These are phyloP conservation scores for Cetoscarus ocellatus DNA, from an alignment of 2,797 vertebrate species.

Conservation along the genomic window DNA sequence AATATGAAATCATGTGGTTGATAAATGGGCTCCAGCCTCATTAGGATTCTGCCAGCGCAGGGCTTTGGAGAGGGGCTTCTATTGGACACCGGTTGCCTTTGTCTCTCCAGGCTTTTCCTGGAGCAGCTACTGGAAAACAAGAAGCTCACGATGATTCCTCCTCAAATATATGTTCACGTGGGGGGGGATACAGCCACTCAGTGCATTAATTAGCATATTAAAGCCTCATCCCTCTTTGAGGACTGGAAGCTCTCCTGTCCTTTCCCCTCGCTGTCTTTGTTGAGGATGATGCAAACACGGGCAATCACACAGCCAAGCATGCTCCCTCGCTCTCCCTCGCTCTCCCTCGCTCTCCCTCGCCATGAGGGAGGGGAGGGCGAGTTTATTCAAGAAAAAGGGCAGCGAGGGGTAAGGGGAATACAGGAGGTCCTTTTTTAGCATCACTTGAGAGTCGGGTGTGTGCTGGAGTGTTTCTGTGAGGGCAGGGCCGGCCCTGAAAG, in stretches of 20 bases:
- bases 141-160: neutral
- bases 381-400: constrained; percentile 62
- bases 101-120: constrained; percentile 54
- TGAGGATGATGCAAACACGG: constrained; percentile 87
- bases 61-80: constrained; percentile 64
- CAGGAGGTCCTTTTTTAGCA: constrained; percentile 44
- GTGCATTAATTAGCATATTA: constrained; percentile 50
- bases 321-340: constrained; percentile 14
- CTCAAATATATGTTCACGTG: constrained; percentile 2
- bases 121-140: constrained; percentile 67
- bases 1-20: constrained; percentile 76
- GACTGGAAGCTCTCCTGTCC: constrained; percentile 37
- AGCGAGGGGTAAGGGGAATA: constrained; percentile 17
- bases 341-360: constrained; percentile 43
- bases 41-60: constrained; percentile 72
- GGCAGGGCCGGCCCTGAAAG: constrained; percentile 44
- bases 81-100: constrained; percentile 79
- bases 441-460: constrained; percentile 52
- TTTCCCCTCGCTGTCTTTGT: constrained; percentile 67
- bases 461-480: constrained; percentile 16
- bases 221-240: constrained; percentile 41
- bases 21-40: constrained; percentile 73
- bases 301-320: constrained; percentile 77
- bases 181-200: constrained; percentile 3
- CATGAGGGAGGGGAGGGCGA: constrained; percentile 42